Conservation (phyloP, 2,797 vertebrate genomes). For the Premnoplex brunnescens region DNA sequence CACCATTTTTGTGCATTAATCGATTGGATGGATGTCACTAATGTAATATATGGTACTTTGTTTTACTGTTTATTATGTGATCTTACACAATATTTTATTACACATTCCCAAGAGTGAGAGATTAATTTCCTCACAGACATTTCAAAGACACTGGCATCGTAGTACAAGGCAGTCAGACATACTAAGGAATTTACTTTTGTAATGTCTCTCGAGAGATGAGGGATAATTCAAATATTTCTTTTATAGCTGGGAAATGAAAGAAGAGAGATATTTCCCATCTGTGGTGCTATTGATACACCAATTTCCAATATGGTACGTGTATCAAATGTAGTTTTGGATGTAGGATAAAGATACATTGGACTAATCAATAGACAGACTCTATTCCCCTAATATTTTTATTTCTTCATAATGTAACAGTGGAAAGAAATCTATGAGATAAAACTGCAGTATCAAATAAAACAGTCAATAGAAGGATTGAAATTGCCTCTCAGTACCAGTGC, state of each 20-base stretch:
- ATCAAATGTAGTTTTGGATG: background rate
- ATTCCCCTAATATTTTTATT: rapidly evolving
- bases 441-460: background rate
- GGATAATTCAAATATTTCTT: background rate
- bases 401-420: background rate
- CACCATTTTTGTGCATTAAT: background rate
- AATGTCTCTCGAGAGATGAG: background rate
- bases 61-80: background rate
- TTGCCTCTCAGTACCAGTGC: background rate
- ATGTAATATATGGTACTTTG: background rate
- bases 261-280: background rate
- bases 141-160: background rate
- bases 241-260: background rate
- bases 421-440: background rate
- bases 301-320: background rate
- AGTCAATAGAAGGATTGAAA: background rate
- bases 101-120: background rate
- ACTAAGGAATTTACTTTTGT: background rate
- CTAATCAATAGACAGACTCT: background rate
- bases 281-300: background rate
- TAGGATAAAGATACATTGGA: background rate
- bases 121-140: background rate
- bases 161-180: background rate
- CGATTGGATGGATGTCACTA: background rate
- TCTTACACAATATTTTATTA: background rate